Percentiles rank a stretch among this genome's conserved stretches.
phyloP scores from a whole-genome alignment of 2,113 vertebrate genomes.

The Platichthys flesus region DNA sequence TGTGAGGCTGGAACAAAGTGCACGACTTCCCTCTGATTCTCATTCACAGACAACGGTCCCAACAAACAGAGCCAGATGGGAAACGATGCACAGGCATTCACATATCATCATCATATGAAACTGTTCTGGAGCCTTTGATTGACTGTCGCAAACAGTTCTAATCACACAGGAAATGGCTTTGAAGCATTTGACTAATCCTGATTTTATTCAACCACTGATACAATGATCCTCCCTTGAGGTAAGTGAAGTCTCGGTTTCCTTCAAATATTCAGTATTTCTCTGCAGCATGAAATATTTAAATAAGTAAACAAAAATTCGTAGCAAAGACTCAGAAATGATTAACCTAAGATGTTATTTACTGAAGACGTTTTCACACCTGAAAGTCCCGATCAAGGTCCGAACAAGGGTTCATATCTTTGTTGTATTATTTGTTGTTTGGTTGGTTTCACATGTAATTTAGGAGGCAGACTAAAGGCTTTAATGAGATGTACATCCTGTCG shows the following conservation, averaged over 20 bases:
- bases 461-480: no score
- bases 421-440: no score
- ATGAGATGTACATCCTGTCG: no score
- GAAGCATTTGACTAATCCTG: slow-evolving; percentile 2
- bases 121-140: slow-evolving; percentile 8
- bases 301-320: not conserved
- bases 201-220: slow-evolving; percentile 8
- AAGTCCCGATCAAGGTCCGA: no score
- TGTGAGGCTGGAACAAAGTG: slow-evolving; percentile 14
- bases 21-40: slow-evolving; percentile 6
- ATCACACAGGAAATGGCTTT: slow-evolving; percentile 9
- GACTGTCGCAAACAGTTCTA: not conserved
- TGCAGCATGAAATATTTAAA: not conserved
- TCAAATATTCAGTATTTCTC: not conserved
- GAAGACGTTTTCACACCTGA: no score
- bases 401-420: no score
- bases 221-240: not conserved
- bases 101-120: slow-evolving; percentile 7
- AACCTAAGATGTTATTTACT: no score
- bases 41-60: slow-evolving; percentile 11
- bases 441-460: no score
- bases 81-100: not conserved
- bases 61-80: slow-evolving; percentile 33
- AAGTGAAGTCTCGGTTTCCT: not conserved
- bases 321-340: not conserved